A percentile compares a stretch with the other conserved stretches of the same genome.
Evolutionary conservation across 2,888 invertebrate genomes (phyloP).

Genomic region (Mesoligia furuncula): DNA sequence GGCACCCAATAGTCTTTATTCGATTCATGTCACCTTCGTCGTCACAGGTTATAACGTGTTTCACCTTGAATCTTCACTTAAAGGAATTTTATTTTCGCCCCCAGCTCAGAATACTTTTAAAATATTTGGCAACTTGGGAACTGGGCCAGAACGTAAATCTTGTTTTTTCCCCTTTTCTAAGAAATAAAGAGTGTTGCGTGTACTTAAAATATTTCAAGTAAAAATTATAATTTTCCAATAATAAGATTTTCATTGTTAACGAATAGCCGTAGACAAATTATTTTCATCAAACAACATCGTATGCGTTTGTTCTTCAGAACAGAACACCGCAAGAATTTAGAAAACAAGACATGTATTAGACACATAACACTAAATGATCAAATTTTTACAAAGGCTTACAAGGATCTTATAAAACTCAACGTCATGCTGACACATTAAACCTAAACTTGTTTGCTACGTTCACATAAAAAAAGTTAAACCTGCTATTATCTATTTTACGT

Average conservation of each 20-base stretch:
- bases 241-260: not conserved
- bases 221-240: no score
- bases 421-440: constrained; percentile 27
- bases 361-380: not conserved
- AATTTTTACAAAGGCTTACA: not conserved
- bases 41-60: constrained; percentile 62
- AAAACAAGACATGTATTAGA: no score
- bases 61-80: constrained; percentile 69
- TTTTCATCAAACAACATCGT: not conserved
- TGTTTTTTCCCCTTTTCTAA: not conserved
- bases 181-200: not conserved
- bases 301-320: not conserved
- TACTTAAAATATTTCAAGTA: constrained; percentile 6
- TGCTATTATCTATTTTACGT: constrained; percentile 17
- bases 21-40: constrained; percentile 57
- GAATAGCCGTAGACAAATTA: not conserved
- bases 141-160: constrained; percentile 30
- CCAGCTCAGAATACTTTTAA: constrained; percentile 54
- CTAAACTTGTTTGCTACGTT: constrained; percentile 28
- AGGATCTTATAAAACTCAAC: constrained; percentile 24
- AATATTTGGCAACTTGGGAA: constrained; percentile 51
- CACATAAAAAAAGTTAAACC: constrained; percentile 32
- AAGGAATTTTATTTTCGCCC: constrained; percentile 72
- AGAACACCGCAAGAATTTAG: not conserved
- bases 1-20: constrained; percentile 60